These are phyloP conservation scores for Turritopsis rubra DNA, from an alignment of 30 jellyfish, hydroid and myxozoan genomes.

Conservation along the genomic window DNA sequence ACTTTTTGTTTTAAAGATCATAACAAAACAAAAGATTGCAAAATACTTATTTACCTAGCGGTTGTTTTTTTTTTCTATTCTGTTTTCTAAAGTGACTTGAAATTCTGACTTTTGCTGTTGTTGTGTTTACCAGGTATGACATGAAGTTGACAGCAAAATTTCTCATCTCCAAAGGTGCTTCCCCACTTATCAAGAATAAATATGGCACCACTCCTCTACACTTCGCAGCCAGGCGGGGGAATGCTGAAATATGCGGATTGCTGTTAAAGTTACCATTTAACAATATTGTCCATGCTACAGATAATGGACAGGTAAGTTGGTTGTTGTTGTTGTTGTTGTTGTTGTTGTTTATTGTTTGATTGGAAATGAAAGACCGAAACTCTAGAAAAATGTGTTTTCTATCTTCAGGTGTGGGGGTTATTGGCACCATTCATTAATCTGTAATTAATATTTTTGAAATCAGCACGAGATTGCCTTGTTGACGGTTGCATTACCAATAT, in stretches of 20 bases:
- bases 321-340: not conserved
- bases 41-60: no score
- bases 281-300: constrained; percentile 11
- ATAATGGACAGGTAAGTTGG: constrained; percentile 20
- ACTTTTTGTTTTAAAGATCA: no score
- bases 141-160: constrained; percentile 55
- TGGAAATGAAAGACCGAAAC: not conserved
- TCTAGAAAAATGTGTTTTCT: no score
- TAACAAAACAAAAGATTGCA: no score
- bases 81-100: not conserved
- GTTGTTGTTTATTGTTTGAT: not conserved
- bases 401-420: no score
- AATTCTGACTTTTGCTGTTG: not conserved
- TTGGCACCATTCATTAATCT: no score
- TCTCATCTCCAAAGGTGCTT: constrained; percentile 59
- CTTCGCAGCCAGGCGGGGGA: constrained; percentile 84
- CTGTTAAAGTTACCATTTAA: constrained; percentile 40
- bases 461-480: no score
- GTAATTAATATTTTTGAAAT: no score
- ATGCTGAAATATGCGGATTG: constrained; percentile 48
- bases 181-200: constrained; percentile 21
- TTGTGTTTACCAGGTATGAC: constrained; percentile 45
- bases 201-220: constrained; percentile 89
- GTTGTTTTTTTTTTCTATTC: no score
- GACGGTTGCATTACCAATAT: no score